Evolutionary conservation across 2,113 vertebrate genomes (phyloP).

Genomic region (Pteruthius melanotis): DNA sequence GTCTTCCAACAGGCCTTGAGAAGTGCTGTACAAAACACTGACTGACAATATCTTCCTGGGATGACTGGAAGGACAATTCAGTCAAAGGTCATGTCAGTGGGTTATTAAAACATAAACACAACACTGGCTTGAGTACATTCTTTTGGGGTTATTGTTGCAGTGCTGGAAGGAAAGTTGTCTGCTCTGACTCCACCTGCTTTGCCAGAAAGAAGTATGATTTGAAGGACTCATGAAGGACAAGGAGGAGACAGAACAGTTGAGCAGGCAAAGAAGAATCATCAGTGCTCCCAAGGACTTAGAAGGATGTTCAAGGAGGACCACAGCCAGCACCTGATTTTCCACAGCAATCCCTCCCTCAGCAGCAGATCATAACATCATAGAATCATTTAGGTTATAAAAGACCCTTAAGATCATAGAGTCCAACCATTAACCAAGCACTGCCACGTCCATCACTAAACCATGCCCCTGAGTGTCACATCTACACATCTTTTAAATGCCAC

Average conservation of each 20-base stretch:
- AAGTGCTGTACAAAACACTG: neutral
- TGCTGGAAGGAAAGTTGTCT: neutral
- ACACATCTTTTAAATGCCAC: accelerated
- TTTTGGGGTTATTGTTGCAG: neutral
- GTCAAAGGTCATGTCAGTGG: neutral
- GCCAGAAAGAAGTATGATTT: accelerated
- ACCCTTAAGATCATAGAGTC: accelerated
- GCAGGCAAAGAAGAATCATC: neutral
- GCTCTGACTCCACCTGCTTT: neutral
- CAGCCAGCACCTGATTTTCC: neutral
- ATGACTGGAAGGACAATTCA: neutral
- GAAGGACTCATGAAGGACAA: neutral
- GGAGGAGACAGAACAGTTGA: neutral
- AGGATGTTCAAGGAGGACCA: neutral
- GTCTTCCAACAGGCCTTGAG: neutral
- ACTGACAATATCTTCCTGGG: neutral
- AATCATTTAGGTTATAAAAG: neutral
- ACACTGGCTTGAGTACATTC: neutral
- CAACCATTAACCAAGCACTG: accelerated
- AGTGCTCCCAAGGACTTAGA: neutral
- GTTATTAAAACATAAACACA: conserved; percentile 19
- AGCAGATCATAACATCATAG: neutral
- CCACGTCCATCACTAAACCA: neutral
- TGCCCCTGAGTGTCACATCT: neutral
- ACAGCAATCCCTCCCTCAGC: neutral